Evolutionary conservation across 2,888 invertebrate genomes (phyloP), one percentile per base, ranked within the genome.

Genomic region (Drosophila limbata): DNA sequence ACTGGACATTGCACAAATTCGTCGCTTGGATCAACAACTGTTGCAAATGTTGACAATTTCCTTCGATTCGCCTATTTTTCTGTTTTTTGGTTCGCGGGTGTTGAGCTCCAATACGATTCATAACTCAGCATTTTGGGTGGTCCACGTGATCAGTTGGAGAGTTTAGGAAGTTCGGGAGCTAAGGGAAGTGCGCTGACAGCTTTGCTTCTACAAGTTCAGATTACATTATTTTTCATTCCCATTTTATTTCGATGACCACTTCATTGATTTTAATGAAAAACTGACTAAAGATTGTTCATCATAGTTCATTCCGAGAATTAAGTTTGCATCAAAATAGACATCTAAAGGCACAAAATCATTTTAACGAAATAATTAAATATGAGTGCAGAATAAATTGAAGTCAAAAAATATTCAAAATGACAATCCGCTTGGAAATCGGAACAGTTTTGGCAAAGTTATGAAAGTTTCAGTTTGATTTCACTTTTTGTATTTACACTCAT

Each of bases 1-100:
- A 84, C 81, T 82, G 84, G 81, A 84, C 71, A 77, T 79, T 84
- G 77, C 84, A 84, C 67, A 84, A 82, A 79, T 69, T 73, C 75
- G 76, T 65, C 72, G 75, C 72, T 70, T 65, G 55, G 56, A 48
- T 48, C 67, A 62, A 75, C 75, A 75, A 64, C 74, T 67, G 67
- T 66, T 65, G 59, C 72, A 63, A 79, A 71, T 84, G 82, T 84
- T 83, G 84, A 84, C 82, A 82, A 82, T 69, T 81, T 77, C 35
- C 57, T 44, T 35, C 19, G 21, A 11, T 64, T 62, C 28, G 40
- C 8, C 13, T 53, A 6, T 15, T 51, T 55, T 53, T 37, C 37
- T 35, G 10, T 48, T 60, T 53, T 44, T 52, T 35, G 17, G 37
- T 21, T 53, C 4, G 13, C 47, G 48, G 10, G 56, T 63, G 45